phyloP scores from a whole-genome alignment of 2,113 vertebrate species.

The Grammomys dolichurus region DNA sequence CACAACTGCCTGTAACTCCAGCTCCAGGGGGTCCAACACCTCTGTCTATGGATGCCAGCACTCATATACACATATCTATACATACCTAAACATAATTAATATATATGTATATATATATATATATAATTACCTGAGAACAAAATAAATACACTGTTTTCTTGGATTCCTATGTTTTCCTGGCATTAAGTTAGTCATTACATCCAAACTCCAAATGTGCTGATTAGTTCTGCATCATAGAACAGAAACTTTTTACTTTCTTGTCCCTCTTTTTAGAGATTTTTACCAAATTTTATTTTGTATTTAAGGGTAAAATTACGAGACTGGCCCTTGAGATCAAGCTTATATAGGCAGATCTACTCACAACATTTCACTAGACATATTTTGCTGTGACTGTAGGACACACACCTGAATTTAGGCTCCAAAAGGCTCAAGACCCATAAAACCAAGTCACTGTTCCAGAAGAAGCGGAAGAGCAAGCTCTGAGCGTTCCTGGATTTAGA shows the following conservation, averaged over 20 bases:
- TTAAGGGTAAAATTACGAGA: conserved; percentile 37
- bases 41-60: not conserved
- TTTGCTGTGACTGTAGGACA: not conserved
- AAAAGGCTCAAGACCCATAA: not conserved
- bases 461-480: not conserved
- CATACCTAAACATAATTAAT: not conserved
- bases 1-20: not conserved
- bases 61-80: not conserved
- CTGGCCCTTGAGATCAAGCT: not conserved
- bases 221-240: not conserved
- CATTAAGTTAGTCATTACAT: not conserved
- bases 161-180: not conserved
- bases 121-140: not conserved
- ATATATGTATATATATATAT: not conserved
- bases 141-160: not conserved
- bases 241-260: not conserved
- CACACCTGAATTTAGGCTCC: not conserved
- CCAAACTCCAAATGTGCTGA: not conserved
- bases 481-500: not conserved
- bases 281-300: not conserved
- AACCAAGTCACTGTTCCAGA: not conserved
- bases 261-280: not conserved
- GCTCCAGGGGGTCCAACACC: not conserved
- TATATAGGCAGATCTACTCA: not conserved
- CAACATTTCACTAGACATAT: not conserved